These are phyloP conservation scores for Plagiodera versicolora DNA, from an alignment of 2,888 invertebrate genomes.

Conservation along the genomic window DNA sequence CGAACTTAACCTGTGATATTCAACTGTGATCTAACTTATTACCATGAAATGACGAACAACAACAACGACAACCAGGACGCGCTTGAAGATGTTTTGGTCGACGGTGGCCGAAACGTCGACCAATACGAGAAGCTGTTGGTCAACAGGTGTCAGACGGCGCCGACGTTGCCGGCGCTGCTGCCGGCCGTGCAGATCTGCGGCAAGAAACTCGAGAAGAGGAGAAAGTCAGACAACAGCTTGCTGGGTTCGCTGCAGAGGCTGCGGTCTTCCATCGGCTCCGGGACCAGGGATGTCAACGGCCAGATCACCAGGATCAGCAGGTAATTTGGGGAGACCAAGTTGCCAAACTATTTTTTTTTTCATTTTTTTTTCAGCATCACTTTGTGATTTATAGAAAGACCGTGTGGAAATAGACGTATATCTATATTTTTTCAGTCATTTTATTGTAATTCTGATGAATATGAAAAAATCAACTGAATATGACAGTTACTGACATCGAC, in stretches of 20 bases:
- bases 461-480: too few species aligned
- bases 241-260: constrained; percentile 60
- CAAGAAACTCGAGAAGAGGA: constrained; percentile 34
- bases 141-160: constrained; percentile 36
- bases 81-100: constrained; percentile 39
- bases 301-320: constrained; percentile 40
- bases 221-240: constrained; percentile 54
- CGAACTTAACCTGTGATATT: constrained; percentile 35
- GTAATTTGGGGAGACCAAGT: too few species aligned
- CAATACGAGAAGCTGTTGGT: constrained; percentile 36
- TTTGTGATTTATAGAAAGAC: too few species aligned
- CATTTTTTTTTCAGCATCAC: too few species aligned
- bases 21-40: constrained; percentile 31
- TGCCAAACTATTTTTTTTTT: too few species aligned
- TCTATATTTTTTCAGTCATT: too few species aligned
- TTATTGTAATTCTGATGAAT: too few species aligned
- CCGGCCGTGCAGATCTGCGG: constrained; percentile 35
- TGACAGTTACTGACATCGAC: too few species aligned
- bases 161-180: constrained; percentile 36
- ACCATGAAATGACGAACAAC: constrained; percentile 39
- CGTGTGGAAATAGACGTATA: too few species aligned
- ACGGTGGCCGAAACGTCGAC: constrained; percentile 27
- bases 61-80: constrained; percentile 39
- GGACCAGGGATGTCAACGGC: constrained; percentile 40
- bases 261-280: constrained; percentile 58